These are phyloP conservation scores for Anorthoa munda DNA, from an alignment of 2,888 invertebrate genomes.

Conservation along the genomic window DNA sequence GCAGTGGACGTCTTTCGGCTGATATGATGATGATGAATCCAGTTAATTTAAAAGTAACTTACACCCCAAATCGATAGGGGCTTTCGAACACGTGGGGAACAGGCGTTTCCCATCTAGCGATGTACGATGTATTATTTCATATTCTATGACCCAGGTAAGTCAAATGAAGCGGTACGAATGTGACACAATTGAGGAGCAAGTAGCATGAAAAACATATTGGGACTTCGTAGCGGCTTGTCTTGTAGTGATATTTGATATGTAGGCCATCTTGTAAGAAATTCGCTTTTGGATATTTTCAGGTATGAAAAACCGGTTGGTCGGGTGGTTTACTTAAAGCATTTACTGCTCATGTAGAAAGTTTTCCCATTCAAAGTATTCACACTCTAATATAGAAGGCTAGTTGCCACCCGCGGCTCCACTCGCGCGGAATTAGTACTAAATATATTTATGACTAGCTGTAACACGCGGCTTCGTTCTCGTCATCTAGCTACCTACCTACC, in stretches of 20 bases:
- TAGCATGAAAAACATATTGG: conserved; percentile 14
- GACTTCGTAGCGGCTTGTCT: not conserved
- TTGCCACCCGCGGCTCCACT: too few relatives aligned
- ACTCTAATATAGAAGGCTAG: not conserved
- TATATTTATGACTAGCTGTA: too few relatives aligned
- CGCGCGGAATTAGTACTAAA: too few relatives aligned
- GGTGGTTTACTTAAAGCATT: not conserved
- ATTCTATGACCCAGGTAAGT: not conserved
- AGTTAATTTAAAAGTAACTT: too few relatives aligned
- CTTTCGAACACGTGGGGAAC: not conserved
- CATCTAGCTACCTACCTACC: too few relatives aligned
- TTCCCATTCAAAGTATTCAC: not conserved
- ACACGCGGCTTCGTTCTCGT: too few relatives aligned
- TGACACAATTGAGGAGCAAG: conserved; percentile 11
- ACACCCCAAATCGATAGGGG: too few relatives aligned
- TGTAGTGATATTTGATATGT: conserved; percentile 4
- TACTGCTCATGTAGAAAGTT: not conserved
- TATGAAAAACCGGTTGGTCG: too few relatives aligned
- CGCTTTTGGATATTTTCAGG: not conserved
- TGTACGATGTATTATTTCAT: not conserved
- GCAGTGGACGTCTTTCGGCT: too few relatives aligned
- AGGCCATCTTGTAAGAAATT: not conserved
- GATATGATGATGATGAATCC: too few relatives aligned
- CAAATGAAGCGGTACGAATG: conserved; percentile 10
- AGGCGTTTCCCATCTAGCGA: not conserved